A percentile compares a stretch with the other conserved stretches of the same genome.
Evolutionary conservation across 1,140 invertebrate genomes (phyloP).

Genomic region (Andricus grossulariae): DNA sequence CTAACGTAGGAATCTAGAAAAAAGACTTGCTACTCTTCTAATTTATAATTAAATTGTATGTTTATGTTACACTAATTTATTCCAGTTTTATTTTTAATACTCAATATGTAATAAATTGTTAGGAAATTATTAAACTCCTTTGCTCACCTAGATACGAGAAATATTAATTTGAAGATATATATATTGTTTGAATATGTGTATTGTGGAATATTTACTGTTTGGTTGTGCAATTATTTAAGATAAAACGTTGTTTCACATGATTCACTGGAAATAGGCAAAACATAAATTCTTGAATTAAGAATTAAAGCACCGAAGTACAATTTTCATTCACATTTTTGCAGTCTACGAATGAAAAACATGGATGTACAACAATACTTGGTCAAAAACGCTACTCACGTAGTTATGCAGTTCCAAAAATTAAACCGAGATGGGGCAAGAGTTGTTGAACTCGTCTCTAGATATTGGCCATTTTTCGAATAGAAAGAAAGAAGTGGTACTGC

Average conservation of each 20-base stretch:
- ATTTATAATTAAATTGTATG: background rate
- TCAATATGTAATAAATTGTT: too few relatives aligned
- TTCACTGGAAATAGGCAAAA: too few relatives aligned
- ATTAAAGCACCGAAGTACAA: too few relatives aligned
- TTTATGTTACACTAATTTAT: background rate
- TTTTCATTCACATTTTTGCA: background rate
- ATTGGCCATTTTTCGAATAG: background rate
- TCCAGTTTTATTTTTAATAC: background rate
- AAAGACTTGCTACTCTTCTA: background rate
- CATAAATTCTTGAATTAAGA: too few relatives aligned
- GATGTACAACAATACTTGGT: background rate
- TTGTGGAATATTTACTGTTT: too few relatives aligned
- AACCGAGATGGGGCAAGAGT: background rate
- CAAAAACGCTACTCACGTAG: background rate
- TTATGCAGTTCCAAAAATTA: background rate
- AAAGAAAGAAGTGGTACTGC: background rate
- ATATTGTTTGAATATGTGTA: too few relatives aligned
- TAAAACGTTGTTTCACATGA: too few relatives aligned
- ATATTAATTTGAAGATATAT: too few relatives aligned
- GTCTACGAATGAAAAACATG: background rate
- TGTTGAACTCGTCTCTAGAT: background rate
- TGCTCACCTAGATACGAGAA: too few relatives aligned
- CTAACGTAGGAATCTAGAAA: background rate
- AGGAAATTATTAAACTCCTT: too few relatives aligned
- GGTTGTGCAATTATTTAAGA: too few relatives aligned